Evolutionary conservation across 2,888 invertebrate species (phyloP), one percentile per base, ranked within the genome.

Genomic region (Eulithis testata): DNA sequence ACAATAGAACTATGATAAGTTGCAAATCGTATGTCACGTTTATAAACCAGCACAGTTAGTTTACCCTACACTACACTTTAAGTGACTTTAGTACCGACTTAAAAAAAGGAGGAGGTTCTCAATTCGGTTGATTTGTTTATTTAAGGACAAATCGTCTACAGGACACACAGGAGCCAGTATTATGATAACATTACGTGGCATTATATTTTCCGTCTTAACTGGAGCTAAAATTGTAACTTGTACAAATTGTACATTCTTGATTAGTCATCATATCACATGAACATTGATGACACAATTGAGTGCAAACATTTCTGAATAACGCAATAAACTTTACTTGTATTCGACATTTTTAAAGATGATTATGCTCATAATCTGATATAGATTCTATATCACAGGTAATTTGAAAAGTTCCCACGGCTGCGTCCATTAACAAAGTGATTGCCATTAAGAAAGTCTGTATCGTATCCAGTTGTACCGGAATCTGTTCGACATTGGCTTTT

Each of bases 361-460:
- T 40, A 40, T 11, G 9, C 40, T 40, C 9, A 1, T 5, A 8
- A 8, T n/a, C 9, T 40, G 37, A 40, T 40, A 40, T 40, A 11
- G 40, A 40, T 40, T 40, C 40, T 40, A 40, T 9, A 45, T 45
- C n/a, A 56, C 1, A 44, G 14, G 51, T 45, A 59, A 64, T 65
- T 70, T 71, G 63, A 69, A 68, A 73, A 61, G 63, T 70, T 78
- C 77, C 73, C 74, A 78, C 74, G 77, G 74, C 64, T 72, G 73
- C 70, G 69, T 73, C 73, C 72, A 77, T 78, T 74, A 79, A 75
- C 70, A 70, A 72, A 71, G 69, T 79, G 76, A 75, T 80, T 74
- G 72, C 75, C 76, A 79, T 76, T 75, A 83, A 84, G 87, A 87
- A 88, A 87, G 85, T 81, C 76, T 71, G 71, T 74, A 72, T 71